phyloP scores from a whole-genome alignment of 2,113 vertebrate genomes.

The Asarcornis scutulata region DNA sequence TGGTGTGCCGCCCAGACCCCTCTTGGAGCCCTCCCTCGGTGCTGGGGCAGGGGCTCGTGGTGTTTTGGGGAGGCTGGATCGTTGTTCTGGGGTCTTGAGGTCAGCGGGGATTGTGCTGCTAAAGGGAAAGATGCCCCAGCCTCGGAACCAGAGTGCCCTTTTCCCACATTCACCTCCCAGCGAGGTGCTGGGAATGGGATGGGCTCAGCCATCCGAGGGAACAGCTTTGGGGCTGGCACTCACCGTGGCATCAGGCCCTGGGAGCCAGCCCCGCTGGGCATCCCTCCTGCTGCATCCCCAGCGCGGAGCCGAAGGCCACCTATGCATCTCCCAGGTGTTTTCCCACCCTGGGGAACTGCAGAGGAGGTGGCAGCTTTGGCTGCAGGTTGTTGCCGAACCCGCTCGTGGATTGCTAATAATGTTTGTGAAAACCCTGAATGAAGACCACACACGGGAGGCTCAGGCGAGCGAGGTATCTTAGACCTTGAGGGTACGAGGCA shows the following conservation, averaged over 20 bases:
- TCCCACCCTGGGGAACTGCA: not conserved
- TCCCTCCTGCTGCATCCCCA: not conserved
- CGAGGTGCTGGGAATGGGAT: accelerated
- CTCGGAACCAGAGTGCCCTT: not conserved
- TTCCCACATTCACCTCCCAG: not conserved
- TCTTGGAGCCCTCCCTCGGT: not conserved
- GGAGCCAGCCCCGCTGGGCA: not conserved
- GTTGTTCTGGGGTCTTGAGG: not conserved
- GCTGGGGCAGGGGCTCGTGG: not conserved
- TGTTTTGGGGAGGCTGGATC: not conserved
- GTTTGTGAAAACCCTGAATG: constrained; percentile 33
- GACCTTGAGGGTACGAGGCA: constrained; percentile 41
- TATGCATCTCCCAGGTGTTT: not conserved
- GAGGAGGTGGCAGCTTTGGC: constrained; percentile 27
- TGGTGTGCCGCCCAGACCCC: not conserved
- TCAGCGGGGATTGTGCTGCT: not conserved
- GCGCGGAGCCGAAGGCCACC: accelerated
- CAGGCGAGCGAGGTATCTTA: not conserved
- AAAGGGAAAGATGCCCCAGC: not conserved
- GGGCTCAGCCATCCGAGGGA: not conserved
- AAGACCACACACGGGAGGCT: constrained; percentile 59
- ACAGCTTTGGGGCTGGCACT: not conserved
- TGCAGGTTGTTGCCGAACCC: not conserved
- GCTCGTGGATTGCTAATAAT: not conserved
- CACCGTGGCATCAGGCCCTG: too few species aligned